These are phyloP conservation scores for Rhynchonycteris naso DNA, from an alignment of 2,797 vertebrate genomes.

Conservation along the genomic window DNA sequence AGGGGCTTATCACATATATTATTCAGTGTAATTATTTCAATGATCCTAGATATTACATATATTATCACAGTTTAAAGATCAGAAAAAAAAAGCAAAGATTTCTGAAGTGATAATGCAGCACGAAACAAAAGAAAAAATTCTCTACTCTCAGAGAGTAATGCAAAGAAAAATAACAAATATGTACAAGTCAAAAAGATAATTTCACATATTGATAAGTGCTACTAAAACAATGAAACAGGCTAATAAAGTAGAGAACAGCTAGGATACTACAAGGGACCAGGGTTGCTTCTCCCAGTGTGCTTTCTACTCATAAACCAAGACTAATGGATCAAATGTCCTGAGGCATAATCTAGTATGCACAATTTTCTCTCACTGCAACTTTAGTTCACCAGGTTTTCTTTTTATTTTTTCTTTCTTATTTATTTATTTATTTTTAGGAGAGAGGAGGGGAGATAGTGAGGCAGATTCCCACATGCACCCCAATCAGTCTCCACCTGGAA, in stretches of 20 bases:
- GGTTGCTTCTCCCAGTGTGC: not conserved
- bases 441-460: no score
- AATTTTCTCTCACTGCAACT: not conserved
- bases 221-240: not conserved
- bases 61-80: not conserved
- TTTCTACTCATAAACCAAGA: not conserved
- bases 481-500: no score
- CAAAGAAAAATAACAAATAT: not conserved
- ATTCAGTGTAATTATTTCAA: not conserved
- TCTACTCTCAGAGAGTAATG: not conserved
- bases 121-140: not conserved
- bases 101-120: not conserved
- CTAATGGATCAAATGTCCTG: not conserved
- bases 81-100: not conserved
- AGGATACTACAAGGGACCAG: not conserved
- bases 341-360: not conserved
- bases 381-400: not conserved
- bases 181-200: not conserved
- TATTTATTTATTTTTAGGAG: not conserved
- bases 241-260: not conserved
- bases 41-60: not conserved
- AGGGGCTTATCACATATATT: not conserved
- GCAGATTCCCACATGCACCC: no score
- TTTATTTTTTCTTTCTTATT: not conserved
- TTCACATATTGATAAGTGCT: not conserved